phyloP scores from a whole-genome alignment of 2,113 vertebrate genomes.

The Galeopterus variegatus region DNA sequence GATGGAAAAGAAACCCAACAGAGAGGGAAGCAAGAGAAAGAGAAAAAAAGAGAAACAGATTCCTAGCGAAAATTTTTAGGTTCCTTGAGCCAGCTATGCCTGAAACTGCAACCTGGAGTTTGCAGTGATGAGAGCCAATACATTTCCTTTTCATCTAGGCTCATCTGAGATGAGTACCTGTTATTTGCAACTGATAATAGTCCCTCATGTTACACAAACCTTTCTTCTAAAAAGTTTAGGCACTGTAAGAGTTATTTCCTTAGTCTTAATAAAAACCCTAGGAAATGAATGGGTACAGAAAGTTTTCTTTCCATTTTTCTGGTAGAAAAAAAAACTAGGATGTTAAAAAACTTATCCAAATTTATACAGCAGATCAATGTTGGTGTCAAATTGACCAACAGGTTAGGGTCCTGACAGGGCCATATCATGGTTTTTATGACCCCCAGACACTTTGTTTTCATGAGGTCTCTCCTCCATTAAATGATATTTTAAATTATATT shows the following conservation, averaged over 20 bases:
- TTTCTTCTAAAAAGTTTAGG: conserved; percentile 40
- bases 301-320: not conserved
- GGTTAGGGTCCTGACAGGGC: not conserved
- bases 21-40: not conserved
- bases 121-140: not conserved
- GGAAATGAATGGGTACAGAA: not conserved
- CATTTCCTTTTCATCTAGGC: not conserved
- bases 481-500: conserved; percentile 14
- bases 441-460: not conserved
- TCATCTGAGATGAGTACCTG: not conserved
- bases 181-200: conserved; percentile 28
- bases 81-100: not conserved
- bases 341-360: not conserved
- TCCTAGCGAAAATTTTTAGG: not conserved
- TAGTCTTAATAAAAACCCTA: not conserved
- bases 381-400: not conserved
- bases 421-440: not conserved
- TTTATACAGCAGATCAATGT: not conserved
- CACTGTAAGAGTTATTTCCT: not conserved
- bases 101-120: not conserved
- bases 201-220: not conserved
- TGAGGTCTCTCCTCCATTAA: not conserved
- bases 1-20: not conserved
- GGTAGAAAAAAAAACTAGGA: not conserved
- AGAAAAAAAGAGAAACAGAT: not conserved